These are phyloP conservation scores for Neotoxoptera formosana DNA, from an alignment of 1,140 invertebrate species.

Conservation along the genomic window DNA sequence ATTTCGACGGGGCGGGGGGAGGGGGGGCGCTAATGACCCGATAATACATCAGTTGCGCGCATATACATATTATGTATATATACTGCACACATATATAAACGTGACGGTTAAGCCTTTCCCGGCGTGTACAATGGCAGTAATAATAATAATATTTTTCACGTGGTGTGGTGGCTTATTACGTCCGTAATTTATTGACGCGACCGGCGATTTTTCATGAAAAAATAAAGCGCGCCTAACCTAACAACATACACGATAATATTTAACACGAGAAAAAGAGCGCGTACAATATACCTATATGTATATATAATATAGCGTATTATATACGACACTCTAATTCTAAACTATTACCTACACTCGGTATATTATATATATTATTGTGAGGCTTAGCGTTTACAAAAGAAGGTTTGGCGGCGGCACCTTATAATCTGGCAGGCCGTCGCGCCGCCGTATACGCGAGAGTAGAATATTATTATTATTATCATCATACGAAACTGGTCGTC, in stretches of 20 bases:
- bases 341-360: slow-evolving; percentile 26
- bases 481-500: slow-evolving; percentile 39
- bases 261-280: background rate
- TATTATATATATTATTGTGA: background rate
- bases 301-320: background rate
- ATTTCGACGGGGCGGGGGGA: background rate
- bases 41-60: slow-evolving; percentile 40
- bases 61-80: background rate
- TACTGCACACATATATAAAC: background rate
- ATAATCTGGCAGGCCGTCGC: slow-evolving; percentile 18
- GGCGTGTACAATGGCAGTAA: slow-evolving; percentile 18
- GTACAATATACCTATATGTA: background rate
- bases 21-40: slow-evolving; percentile 37
- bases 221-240: background rate
- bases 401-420: slow-evolving; percentile 43
- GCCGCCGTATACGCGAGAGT: background rate
- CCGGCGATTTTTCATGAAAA: slow-evolving; percentile 38
- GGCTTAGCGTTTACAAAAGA: background rate
- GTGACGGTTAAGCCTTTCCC: slow-evolving; percentile 50
- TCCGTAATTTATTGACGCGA: slow-evolving; percentile 42
- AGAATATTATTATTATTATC: too few relatives aligned
- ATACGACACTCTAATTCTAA: slow-evolving; percentile 34
- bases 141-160: slow-evolving; percentile 34
- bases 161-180: slow-evolving; percentile 45
- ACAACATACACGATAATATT: background rate